These are phyloP conservation scores for Norana najaformis DNA, from an alignment of 2,888 invertebrate genomes.

Conservation along the genomic window DNA sequence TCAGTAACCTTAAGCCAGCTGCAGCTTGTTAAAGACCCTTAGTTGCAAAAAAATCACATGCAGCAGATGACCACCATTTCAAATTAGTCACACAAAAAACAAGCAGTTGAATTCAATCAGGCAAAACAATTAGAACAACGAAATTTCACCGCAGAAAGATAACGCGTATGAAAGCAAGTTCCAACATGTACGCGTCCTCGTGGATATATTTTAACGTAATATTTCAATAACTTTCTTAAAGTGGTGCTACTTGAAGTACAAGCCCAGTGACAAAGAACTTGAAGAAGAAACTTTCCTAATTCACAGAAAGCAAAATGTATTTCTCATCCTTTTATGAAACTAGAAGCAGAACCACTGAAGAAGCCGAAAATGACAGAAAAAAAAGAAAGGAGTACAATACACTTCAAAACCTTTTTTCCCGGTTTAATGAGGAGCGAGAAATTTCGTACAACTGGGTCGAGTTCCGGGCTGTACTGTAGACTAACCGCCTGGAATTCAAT, in stretches of 20 bases:
- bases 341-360: neutral
- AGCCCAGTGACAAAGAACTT: neutral
- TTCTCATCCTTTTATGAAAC: neutral
- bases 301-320: neutral
- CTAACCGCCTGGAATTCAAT: constrained; percentile 75
- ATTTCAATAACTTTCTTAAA: too few species aligned
- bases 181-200: neutral
- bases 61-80: neutral
- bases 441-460: constrained; percentile 71
- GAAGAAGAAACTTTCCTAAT: neutral
- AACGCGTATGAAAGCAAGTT: neutral
- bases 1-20: neutral
- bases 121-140: neutral
- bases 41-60: neutral
- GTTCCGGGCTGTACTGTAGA: constrained; percentile 72
- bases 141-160: neutral
- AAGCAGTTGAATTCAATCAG: neutral
- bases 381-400: neutral
- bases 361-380: neutral
- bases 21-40: neutral
- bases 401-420: constrained; percentile 74
- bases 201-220: neutral
- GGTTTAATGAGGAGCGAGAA: constrained; percentile 72
- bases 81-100: neutral
- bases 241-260: neutral